Conservation (phyloP, 1,140 invertebrate species). For the Sitobion miscanthi region DNA sequence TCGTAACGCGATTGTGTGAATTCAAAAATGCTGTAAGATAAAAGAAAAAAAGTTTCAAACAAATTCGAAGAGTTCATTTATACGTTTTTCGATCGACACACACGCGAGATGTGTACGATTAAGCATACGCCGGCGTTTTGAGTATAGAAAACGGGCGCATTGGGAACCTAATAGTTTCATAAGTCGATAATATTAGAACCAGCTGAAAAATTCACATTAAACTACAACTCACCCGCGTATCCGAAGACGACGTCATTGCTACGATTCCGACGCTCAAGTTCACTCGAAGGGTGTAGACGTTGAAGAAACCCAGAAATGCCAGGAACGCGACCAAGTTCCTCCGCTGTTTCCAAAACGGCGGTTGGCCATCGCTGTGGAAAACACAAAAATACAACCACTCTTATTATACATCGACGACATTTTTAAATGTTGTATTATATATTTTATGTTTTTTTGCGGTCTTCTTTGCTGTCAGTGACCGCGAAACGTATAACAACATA, state of each 20-base stretch:
- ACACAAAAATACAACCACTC: background rate
- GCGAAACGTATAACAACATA: background rate
- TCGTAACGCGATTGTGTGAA: background rate
- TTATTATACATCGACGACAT: background rate
- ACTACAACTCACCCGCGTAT: background rate
- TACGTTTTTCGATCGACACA: too few species aligned
- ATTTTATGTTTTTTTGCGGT: background rate
- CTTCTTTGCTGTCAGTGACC: background rate
- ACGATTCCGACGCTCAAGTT: slow-evolving; percentile 85
- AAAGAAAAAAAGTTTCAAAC: background rate
- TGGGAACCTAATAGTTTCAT: background rate
- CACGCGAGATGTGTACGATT: background rate
- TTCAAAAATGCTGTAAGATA: background rate
- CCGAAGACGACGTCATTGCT: slow-evolving; percentile 72
- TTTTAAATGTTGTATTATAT: background rate
- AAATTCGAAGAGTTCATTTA: background rate
- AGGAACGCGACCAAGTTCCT: slow-evolving; percentile 77
- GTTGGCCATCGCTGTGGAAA: slow-evolving; percentile 36
- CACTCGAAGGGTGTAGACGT: slow-evolving; percentile 84
- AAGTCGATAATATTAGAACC: background rate
- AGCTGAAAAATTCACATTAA: background rate
- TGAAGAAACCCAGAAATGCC: slow-evolving; percentile 87
- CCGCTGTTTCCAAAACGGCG: slow-evolving; percentile 69
- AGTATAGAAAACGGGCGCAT: background rate
- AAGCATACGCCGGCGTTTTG: too few species aligned